Percentiles rank a stretch among this genome's conserved stretches.
phyloP scores from a whole-genome alignment of 2,113 vertebrate genomes.

The Pampusana beccarii region DNA sequence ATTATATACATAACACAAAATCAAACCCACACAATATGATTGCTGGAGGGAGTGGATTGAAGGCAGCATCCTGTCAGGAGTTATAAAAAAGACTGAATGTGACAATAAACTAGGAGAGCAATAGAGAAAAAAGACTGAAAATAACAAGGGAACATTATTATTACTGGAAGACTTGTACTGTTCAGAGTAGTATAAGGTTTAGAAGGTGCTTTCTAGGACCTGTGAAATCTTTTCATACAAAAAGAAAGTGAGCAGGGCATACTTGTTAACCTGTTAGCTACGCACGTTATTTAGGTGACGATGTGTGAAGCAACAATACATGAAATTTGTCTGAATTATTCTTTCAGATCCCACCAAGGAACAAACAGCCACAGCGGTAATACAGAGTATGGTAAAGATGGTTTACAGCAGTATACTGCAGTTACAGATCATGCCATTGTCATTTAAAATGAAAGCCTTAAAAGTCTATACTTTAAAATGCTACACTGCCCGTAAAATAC shows the following conservation, averaged over 20 bases:
- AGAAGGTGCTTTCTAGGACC: background rate
- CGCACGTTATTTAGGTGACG: background rate
- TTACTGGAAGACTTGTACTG: background rate
- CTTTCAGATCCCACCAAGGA: background rate
- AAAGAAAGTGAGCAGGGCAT: background rate
- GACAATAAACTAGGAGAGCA: background rate
- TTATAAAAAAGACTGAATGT: background rate
- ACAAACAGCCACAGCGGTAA: background rate
- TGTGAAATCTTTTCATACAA: background rate
- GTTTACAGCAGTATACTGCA: slow-evolving; percentile 11
- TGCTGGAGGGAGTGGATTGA: background rate
- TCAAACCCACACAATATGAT: background rate
- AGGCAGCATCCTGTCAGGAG: background rate
- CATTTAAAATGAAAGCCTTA: slow-evolving; percentile 26
- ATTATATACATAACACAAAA: background rate
- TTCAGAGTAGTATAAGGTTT: background rate
- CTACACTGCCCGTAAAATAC: background rate
- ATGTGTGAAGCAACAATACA: background rate
- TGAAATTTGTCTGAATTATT: slow-evolving; percentile 6
- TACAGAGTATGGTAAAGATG: background rate
- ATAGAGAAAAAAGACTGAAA: background rate
- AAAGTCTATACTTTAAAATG: slow-evolving; percentile 6
- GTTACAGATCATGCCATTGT: slow-evolving; percentile 27
- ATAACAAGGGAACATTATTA: background rate
- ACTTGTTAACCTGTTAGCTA: slow-evolving; percentile 19